These are phyloP conservation scores for Tachina grossa DNA, from an alignment of 2,888 invertebrate genomes.

Conservation along the genomic window DNA sequence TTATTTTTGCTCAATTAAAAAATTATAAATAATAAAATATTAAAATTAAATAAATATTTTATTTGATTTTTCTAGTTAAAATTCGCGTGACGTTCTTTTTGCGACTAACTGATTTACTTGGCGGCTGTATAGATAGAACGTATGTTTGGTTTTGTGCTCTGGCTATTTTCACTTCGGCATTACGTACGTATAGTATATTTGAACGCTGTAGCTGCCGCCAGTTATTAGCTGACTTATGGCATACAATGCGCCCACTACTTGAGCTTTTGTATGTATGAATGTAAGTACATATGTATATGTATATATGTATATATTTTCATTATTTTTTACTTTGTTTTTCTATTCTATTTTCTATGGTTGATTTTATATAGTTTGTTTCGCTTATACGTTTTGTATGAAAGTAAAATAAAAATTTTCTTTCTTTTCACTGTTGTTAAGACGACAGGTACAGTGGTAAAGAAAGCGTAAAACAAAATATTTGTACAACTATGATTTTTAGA, in stretches of 20 bases:
- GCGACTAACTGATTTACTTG: slow-evolving; percentile 79
- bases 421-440: slow-evolving; percentile 32
- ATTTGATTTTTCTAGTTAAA: slow-evolving; percentile 67
- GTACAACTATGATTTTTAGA: not conserved
- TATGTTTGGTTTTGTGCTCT: slow-evolving; percentile 77
- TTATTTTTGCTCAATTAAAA: slow-evolving; percentile 35
- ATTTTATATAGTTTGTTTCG: slow-evolving; percentile 48
- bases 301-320: slow-evolving; percentile 7
- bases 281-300: too few species aligned
- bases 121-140: slow-evolving; percentile 74
- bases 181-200: slow-evolving; percentile 6
- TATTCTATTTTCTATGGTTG: slow-evolving; percentile 31
- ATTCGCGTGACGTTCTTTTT: slow-evolving; percentile 81
- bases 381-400: slow-evolving; percentile 51
- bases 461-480: not conserved
- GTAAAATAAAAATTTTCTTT: slow-evolving; percentile 46
- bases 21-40: slow-evolving; percentile 61
- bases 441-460: slow-evolving; percentile 39
- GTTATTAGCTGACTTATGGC: slow-evolving; percentile 53
- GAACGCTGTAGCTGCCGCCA: slow-evolving; percentile 22
- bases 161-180: slow-evolving; percentile 41
- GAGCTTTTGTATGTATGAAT: slow-evolving; percentile 43
- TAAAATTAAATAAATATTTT: slow-evolving; percentile 60
- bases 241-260: slow-evolving; percentile 63
- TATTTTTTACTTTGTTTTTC: slow-evolving; percentile 30